A percentile compares a stretch with the other conserved stretches of the same genome.
phyloP scores from a whole-genome alignment of 2,888 invertebrate genomes.

The Stenodera caucasica region DNA sequence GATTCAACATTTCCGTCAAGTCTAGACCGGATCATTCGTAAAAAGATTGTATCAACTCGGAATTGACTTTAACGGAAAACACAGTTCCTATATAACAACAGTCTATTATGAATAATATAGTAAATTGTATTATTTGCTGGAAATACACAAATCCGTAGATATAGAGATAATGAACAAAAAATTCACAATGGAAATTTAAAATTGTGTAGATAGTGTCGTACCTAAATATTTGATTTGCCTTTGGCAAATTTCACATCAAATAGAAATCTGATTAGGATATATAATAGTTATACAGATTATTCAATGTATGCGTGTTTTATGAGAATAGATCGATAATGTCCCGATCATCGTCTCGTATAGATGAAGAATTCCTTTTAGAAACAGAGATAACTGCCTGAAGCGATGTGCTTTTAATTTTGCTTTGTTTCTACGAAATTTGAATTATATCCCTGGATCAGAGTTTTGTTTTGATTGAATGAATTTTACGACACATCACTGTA shows the following conservation, averaged over 20 bases:
- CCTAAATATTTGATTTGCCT: not conserved
- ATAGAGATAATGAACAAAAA: too few relatives aligned
- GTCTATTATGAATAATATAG: too few relatives aligned
- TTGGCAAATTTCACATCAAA: not conserved
- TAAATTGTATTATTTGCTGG: not conserved
- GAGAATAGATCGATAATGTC: not conserved
- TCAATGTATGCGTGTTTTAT: not conserved
- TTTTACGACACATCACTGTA: slow-evolving; percentile 29
- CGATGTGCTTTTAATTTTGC: not conserved
- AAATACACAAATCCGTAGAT: too few relatives aligned
- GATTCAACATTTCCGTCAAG: slow-evolving; percentile 6
- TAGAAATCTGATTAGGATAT: slow-evolving; percentile 2
- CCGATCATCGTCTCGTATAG: not conserved
- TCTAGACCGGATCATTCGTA: slow-evolving; percentile 9
- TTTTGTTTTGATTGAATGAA: slow-evolving; percentile 32
- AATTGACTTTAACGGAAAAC: not conserved
- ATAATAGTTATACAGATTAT: not conserved
- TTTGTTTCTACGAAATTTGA: not conserved
- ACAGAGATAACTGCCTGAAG: not conserved
- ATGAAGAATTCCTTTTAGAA: not conserved
- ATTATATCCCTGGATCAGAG: not conserved
- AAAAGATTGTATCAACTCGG: not conserved
- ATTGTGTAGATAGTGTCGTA: not conserved
- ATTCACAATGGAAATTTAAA: too few relatives aligned
- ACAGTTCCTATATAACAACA: too few relatives aligned